Evolutionary conservation across 1,140 invertebrate species (phyloP).

Genomic region (Macrostomum lignano): DNA sequence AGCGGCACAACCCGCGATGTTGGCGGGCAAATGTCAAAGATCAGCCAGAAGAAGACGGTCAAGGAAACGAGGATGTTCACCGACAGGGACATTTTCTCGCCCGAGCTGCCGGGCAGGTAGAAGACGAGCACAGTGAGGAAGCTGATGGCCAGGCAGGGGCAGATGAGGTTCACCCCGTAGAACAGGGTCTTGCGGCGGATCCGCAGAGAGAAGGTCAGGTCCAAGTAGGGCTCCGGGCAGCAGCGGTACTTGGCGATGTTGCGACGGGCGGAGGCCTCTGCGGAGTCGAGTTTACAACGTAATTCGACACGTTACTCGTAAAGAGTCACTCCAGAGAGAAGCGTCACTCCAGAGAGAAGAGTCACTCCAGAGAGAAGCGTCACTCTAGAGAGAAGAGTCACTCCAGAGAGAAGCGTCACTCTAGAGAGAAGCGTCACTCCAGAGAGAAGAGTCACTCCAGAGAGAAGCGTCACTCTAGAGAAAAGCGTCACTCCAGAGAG

Average conservation of each 20-base stretch:
- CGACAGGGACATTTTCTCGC: conserved; percentile 86
- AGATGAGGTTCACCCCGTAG: conserved; percentile 26
- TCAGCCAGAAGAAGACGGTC: conserved; percentile 90
- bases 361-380: too few relatives aligned
- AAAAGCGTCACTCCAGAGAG: too few relatives aligned
- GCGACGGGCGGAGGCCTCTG: conserved; percentile 7
- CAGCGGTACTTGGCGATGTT: conserved; percentile 17
- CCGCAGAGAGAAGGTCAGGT: conserved; percentile 20
- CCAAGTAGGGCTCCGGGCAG: conserved; percentile 19
- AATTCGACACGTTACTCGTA: too few relatives aligned
- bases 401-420: too few relatives aligned
- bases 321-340: too few relatives aligned
- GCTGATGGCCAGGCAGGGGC: conserved; percentile 34
- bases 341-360: too few relatives aligned
- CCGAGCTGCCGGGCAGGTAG: conserved; percentile 84
- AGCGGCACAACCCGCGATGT: conserved; percentile 35
- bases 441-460: too few relatives aligned
- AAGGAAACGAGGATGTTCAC: conserved; percentile 96
- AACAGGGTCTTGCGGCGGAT: conserved; percentile 26
- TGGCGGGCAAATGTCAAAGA: conserved; percentile 89
- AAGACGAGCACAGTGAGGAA: conserved; percentile 89
- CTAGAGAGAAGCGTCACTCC: too few relatives aligned
- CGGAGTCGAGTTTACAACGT: too few relatives aligned
- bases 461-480: too few relatives aligned
- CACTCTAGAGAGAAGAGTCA: too few relatives aligned